Base-by-base conservation (phyloP, 2,797 vertebrate species). In the Eptatretus atami region DNA sequence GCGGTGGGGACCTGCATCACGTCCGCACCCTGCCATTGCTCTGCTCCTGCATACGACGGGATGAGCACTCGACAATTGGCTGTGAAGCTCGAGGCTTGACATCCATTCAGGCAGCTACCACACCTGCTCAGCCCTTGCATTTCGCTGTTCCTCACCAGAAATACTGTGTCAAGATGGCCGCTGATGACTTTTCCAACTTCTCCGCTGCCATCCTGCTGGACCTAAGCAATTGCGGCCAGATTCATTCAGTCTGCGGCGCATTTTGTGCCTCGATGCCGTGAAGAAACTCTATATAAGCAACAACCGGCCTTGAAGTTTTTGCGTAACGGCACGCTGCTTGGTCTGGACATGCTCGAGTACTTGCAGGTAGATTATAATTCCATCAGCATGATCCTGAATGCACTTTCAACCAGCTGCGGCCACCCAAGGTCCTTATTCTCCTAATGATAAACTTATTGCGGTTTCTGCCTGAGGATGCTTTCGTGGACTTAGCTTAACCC, bases 321-420 rank as follows among this genome's bases (percentile, higher is more conserved):
- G 65, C 76, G 82, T 65, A 86, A 95, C 71, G 86, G 94, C 71
- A 90, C 86, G 12, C 90, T 98, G 64, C 71, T 77, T 31, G 90
- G 92, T 63, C 75, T 98, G 67, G 86, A 98, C 73, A 88, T 77
- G 74, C 77, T 98, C 79, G 92, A 98, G 74, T 98, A 98, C 67
- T 79, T 98, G 69, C 92, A 98, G 74, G 84, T 95, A 53, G 92
- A 98, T 77, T 98, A 98, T 71, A 98, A 98, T 74, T 87, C 84
- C 65, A 84, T 98, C 71, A 84, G 80, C 3, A 67, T 77, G 66
- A 84, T 98, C 65, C 86, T 94, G 69, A 78, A 84, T 68, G 75
- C 63, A 71, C 82, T 65, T 81, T 96, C 69, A 81, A 79, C 75
- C 86, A 78, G 71, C 80, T 98, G 31, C 83, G 87, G 72, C 76